Evolutionary conservation across 2,113 vertebrate genomes (phyloP).

Genomic region (Sinosuthora webbiana): DNA sequence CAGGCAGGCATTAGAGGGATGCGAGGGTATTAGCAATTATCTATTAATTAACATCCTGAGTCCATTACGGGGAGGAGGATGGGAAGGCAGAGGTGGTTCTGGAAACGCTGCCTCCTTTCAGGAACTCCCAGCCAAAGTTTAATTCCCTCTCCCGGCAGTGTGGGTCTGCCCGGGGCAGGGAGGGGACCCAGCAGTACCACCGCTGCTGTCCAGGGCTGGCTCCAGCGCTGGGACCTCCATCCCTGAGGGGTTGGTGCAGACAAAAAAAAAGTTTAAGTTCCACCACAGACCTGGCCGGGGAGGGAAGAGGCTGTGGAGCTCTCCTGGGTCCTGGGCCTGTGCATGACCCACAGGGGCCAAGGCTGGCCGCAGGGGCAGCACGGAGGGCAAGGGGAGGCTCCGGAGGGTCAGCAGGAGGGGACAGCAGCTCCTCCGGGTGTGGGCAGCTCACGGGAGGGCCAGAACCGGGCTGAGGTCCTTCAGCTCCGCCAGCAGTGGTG

Average conservation of each 20-base stretch:
- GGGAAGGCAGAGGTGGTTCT: neutral
- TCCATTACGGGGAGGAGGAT: neutral
- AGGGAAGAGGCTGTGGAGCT: neutral
- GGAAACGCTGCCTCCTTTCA: neutral
- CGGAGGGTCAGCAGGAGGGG: neutral
- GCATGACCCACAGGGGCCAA: neutral
- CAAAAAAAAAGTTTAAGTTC: neutral
- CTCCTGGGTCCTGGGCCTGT: neutral
- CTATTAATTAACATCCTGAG: slow-evolving; percentile 35
- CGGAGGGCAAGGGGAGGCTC: neutral
- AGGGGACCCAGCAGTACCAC: neutral
- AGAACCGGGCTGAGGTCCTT: neutral
- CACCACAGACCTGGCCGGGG: neutral
- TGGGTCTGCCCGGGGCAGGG: neutral
- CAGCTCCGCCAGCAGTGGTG: neutral
- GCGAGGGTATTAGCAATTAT: neutral
- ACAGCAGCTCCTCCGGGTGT: neutral
- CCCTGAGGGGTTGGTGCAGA: neutral
- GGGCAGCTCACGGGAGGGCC: neutral
- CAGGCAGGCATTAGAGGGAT: neutral
- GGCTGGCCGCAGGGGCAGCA: neutral
- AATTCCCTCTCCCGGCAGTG: neutral
- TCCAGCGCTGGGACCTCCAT: rapidly evolving
- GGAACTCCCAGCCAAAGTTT: neutral
- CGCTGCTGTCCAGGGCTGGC: rapidly evolving